phyloP scores from a whole-genome alignment of 2,113 vertebrate species.

The Theristicus caerulescens region DNA sequence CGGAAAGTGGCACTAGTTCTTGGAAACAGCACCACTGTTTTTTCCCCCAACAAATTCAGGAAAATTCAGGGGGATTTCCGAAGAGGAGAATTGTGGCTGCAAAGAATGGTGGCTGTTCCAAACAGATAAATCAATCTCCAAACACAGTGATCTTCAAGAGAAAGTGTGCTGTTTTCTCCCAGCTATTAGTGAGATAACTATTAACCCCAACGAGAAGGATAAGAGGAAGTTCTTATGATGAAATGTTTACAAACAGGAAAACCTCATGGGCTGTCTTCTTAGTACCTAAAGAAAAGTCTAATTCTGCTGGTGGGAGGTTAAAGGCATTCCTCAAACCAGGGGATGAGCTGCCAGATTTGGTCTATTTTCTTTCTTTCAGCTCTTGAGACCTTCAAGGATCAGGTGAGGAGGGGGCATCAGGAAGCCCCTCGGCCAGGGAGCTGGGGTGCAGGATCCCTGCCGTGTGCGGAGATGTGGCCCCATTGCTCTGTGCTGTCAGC shows the following conservation, averaged over 20 bases:
- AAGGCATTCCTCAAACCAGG: background rate
- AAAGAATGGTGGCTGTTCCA: background rate
- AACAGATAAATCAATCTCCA: background rate
- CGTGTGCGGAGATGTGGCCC: rapidly evolving
- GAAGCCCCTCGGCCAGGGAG: background rate
- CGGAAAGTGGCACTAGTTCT: background rate
- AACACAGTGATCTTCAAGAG: background rate
- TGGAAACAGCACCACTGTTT: background rate
- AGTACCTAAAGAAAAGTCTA: background rate
- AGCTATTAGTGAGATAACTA: background rate
- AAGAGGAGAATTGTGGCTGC: background rate
- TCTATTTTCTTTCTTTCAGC: background rate
- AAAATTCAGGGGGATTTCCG: constrained; percentile 16
- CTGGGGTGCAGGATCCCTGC: background rate
- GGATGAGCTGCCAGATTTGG: background rate
- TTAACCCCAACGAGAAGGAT: background rate
- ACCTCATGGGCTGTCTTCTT: background rate
- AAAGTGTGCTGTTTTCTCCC: background rate
- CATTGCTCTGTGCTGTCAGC: background rate
- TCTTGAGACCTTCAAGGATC: background rate
- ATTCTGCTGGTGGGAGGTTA: background rate
- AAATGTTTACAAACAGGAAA: constrained; percentile 36
- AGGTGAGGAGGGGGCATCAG: background rate
- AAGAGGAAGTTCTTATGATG: constrained; percentile 2
- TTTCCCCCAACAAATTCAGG: background rate